Evolutionary conservation across 2,113 vertebrate species (phyloP).

Genomic region (Strix aluco): DNA sequence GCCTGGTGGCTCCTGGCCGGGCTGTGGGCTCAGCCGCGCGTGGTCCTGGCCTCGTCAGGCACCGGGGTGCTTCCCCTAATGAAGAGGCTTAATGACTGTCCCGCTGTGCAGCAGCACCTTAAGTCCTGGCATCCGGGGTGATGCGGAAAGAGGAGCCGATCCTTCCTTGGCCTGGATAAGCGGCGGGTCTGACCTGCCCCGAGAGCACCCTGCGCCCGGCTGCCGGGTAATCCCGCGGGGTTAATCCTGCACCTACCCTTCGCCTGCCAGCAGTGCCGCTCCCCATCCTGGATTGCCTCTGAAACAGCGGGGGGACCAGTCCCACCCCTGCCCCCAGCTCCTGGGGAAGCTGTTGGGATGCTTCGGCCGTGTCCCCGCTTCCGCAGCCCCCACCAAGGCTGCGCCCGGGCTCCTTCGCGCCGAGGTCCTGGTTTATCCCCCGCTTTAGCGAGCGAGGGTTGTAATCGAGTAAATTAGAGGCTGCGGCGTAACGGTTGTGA

Average conservation of each 20-base stretch:
- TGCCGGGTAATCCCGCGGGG: neutral
- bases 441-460: fast-evolving
- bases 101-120: neutral
- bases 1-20: neutral
- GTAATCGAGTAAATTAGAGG: neutral
- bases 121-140: neutral
- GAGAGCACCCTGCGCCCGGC: neutral
- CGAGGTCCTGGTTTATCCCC: neutral
- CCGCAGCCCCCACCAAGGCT: neutral
- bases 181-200: neutral
- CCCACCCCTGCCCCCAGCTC: neutral
- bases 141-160: neutral
- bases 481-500: fast-evolving
- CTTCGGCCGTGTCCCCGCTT: fast-evolving
- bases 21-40: fast-evolving
- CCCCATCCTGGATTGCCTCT: neutral
- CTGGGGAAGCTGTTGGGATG: neutral
- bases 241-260: neutral
- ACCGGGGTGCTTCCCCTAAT: neutral
- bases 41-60: neutral
- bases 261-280: fast-evolving
- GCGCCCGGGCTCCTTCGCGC: fast-evolving
- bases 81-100: neutral
- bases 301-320: fast-evolving
- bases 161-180: neutral